Percentiles rank a stretch among this genome's conserved stretches.
Evolutionary conservation across 2,113 vertebrate genomes (phyloP).

Genomic region (Lynx canadensis): DNA sequence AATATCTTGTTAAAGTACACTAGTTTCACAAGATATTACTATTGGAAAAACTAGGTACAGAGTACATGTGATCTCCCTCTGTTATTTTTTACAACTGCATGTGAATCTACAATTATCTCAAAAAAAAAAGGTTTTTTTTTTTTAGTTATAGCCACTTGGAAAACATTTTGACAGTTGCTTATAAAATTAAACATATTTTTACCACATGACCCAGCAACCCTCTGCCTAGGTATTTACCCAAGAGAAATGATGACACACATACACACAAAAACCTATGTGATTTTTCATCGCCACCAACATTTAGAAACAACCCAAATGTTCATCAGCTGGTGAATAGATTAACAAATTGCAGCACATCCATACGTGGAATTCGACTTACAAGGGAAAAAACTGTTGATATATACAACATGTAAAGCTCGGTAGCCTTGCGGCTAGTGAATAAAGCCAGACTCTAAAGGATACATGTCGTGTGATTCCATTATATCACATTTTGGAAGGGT

Average conservation of each 20-base stretch:
- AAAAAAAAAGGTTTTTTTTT: background rate
- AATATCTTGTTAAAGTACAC: background rate
- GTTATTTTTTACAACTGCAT: too few relatives aligned
- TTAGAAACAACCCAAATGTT: too few relatives aligned
- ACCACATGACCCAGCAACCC: background rate
- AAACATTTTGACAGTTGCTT: background rate
- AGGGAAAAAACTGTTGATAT: background rate
- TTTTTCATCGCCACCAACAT: too few relatives aligned
- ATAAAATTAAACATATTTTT: background rate
- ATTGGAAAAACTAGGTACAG: background rate
- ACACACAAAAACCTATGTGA: too few relatives aligned
- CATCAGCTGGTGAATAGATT: too few relatives aligned
- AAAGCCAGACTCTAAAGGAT: background rate
- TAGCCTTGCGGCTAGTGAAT: background rate
- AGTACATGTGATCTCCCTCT: background rate
- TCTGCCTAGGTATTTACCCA: background rate
- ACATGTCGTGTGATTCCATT: background rate
- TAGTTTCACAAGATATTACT: background rate
- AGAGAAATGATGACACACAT: too few relatives aligned
- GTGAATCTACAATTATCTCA: background rate
- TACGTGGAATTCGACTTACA: background rate
- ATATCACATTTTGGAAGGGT: background rate
- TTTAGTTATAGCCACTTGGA: background rate
- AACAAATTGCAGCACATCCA: background rate
- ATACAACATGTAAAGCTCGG: background rate